Base-by-base conservation (phyloP, 1,140 invertebrate genomes). In the Hydropsyche tenuis region DNA sequence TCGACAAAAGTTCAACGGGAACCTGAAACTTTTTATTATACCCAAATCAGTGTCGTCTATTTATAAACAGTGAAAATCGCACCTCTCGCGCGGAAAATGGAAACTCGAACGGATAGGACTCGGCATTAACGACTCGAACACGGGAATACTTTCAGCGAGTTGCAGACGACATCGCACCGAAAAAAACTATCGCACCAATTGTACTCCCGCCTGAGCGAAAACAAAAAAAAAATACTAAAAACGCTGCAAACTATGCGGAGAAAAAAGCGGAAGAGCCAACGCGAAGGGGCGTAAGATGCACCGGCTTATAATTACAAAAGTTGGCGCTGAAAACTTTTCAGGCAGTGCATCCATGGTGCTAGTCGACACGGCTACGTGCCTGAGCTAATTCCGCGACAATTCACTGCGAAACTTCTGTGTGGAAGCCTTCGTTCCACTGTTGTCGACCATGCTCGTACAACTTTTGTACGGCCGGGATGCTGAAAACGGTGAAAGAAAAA, bases 271-370 rank as follows among this genome's bases (percentile, higher is more conserved):
- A 22, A 45, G 48, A 63, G 37, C 69, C 66, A 76, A n/a, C n/a
- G n/a, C n/a, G n/a, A n/a, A n/a, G n/a, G 60, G 56, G 65, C 60
- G 20, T 53, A 42, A 53, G 45, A 69, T 75, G 71, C 74, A 65
- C 48, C 71, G 37, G 71, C 63, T 73, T 72, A 76, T 76, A 73
- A 76, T 76, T 76, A 76, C 63, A 25, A 63, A 76, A 76, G 75
- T 73, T 73, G 12, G 23, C 69, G 12, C 22, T 48, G 1, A 42
- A 48, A 48, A 68, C 1, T 68, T 68, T 68, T 68, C 45, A 12
- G 45, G 2, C 45, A 12, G 30, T 37, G 30, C 30, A 37, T 37
- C 30, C 30, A 37, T 37, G 9, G 30, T 37, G 30, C 3, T 37
- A 37, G 30, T 37, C 45, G 45, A 48, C 45, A 48, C 11, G 16